Conservation (phyloP, 2,113 vertebrate species). For the Phocoena phocoena region DNA sequence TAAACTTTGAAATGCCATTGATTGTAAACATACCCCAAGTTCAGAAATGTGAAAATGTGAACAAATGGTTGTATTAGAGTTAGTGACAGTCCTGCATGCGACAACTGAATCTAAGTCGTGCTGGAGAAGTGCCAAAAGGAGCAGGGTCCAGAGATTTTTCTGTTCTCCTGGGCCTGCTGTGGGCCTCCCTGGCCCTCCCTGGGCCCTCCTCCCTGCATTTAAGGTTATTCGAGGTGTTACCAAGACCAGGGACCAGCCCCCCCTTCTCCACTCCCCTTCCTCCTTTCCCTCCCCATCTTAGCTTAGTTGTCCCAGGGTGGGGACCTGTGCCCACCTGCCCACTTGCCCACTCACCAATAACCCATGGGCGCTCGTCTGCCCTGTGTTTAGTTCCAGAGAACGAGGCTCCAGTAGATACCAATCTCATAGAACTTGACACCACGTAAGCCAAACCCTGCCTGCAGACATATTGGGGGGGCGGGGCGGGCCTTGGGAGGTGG, state of each 20-base stretch:
- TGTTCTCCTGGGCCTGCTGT: too few relatives aligned
- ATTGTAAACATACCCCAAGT: background rate
- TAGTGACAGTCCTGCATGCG: background rate
- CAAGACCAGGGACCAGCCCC: background rate
- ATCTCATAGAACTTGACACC: conserved; percentile 97
- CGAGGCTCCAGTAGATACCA: conserved; percentile 92
- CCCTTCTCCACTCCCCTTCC: background rate
- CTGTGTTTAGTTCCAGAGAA: conserved; percentile 90
- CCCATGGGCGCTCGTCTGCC: background rate
- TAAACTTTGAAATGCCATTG: background rate
- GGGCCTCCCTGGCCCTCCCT: background rate
- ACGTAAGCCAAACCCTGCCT: conserved; percentile 87
- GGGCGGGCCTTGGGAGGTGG: accelerated
- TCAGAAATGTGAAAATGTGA: background rate
- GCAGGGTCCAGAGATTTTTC: background rate
- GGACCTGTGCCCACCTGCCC: background rate
- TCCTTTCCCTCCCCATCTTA: background rate
- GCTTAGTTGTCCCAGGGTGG: background rate
- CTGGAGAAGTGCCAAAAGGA: background rate
- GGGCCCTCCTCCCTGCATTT: background rate
- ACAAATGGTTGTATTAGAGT: background rate
- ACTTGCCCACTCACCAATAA: background rate
- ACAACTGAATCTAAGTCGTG: background rate
- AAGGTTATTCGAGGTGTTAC: background rate
- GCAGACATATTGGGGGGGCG: background rate